A percentile compares a stretch with the other conserved stretches of the same genome.
These are phyloP conservation scores for Cylindroiulus punctatus DNA, from an alignment of 2,888 invertebrate genomes.

Conservation along the genomic window DNA sequence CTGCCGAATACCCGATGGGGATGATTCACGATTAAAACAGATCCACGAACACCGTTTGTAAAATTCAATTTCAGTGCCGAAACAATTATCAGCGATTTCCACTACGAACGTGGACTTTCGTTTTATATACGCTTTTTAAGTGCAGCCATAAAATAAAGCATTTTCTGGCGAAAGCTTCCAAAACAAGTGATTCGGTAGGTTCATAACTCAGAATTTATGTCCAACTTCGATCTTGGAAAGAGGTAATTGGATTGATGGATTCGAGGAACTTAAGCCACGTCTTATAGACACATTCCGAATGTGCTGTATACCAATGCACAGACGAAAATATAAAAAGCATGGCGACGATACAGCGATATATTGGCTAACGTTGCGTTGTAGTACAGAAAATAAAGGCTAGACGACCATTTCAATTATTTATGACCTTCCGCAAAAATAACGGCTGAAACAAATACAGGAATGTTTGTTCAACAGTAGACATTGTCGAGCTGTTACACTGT, in stretches of 20 bases:
- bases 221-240: conserved; percentile 19
- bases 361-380: background rate
- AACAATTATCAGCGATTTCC: background rate
- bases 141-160: background rate
- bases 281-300: conserved; percentile 2
- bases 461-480: conserved; percentile 3
- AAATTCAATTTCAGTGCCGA: background rate
- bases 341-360: background rate
- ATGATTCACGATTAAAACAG: background rate
- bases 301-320: background rate
- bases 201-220: conserved; percentile 30
- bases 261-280: background rate
- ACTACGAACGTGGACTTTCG: background rate
- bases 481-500: background rate
- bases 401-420: conserved; percentile 30
- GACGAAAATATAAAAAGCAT: background rate
- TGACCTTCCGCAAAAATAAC: background rate
- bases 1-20: background rate
- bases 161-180: background rate
- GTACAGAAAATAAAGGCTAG: background rate
- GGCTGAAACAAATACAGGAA: background rate
- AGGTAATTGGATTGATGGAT: conserved; percentile 29
- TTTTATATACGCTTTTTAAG: background rate
- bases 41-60: background rate
- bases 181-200: background rate